Evolutionary conservation across 1,140 invertebrate genomes (phyloP).

Genomic region (Drosophila leontia): DNA sequence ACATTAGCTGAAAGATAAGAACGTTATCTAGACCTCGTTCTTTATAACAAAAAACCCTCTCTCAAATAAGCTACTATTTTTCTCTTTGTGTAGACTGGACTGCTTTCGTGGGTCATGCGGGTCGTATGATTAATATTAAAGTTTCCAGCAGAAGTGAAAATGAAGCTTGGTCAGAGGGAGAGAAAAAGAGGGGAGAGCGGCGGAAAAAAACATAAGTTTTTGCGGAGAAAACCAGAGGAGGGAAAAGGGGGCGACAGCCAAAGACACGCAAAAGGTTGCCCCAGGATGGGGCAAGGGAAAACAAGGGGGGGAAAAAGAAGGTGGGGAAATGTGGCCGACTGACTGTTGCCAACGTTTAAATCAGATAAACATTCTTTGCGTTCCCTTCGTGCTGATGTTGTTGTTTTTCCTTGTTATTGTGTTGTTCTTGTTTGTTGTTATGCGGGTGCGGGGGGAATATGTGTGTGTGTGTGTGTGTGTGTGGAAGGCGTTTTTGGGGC

Average conservation of each 20-base stretch:
- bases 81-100: conserved; percentile 25
- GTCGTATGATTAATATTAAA: conserved; percentile 82
- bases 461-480: background rate
- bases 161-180: conserved; percentile 54
- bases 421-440: conserved; percentile 45
- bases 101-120: conserved; percentile 50
- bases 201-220: conserved; percentile 66
- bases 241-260: conserved; percentile 9
- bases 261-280: conserved; percentile 68
- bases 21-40: no score
- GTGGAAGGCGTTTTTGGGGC: conserved; percentile 7
- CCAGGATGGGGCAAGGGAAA: conserved; percentile 6
- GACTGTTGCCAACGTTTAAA: conserved; percentile 76
- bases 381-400: conserved; percentile 47
- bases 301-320: background rate
- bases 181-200: conserved; percentile 9
- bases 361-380: conserved; percentile 74
- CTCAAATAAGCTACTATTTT: background rate
- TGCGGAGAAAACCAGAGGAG: conserved; percentile 7
- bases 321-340: conserved; percentile 49
- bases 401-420: conserved; percentile 50
- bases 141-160: conserved; percentile 73
- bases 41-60: background rate
- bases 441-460: conserved; percentile 15
- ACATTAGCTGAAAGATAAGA: no score